phyloP scores from a whole-genome alignment of 2,113 vertebrate genomes.

The Anser brachyrhynchus region DNA sequence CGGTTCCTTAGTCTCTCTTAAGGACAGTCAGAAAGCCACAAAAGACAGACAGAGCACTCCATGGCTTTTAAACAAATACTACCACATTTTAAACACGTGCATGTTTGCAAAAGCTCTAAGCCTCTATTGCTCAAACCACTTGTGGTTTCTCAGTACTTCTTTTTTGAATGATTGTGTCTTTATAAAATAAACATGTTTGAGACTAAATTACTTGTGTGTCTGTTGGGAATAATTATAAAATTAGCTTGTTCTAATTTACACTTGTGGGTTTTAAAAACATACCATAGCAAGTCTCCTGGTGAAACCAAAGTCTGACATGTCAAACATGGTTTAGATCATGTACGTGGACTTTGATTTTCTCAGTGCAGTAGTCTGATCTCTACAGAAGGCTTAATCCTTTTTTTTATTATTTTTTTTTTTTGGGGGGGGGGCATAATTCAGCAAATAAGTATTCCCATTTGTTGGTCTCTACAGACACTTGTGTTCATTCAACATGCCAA shows the following conservation, averaged over 20 bases:
- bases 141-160: slow-evolving; percentile 67
- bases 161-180: slow-evolving; percentile 65
- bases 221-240: slow-evolving; percentile 67
- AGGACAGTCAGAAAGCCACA: not conserved
- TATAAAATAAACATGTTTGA: slow-evolving; percentile 67
- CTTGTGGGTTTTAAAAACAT: slow-evolving; percentile 51
- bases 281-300: slow-evolving; percentile 28
- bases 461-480: not conserved
- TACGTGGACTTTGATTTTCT: slow-evolving; percentile 23
- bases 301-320: slow-evolving; percentile 54
- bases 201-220: slow-evolving; percentile 41
- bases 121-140: slow-evolving; percentile 49
- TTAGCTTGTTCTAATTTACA: slow-evolving; percentile 59
- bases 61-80: slow-evolving; percentile 41
- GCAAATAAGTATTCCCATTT: not conserved
- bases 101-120: slow-evolving; percentile 24
- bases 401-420: not conserved
- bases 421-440: not conserved
- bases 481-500: not conserved
- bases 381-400: not conserved
- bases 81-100: slow-evolving; percentile 42
- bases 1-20: not conserved
- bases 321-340: slow-evolving; percentile 64
- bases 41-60: slow-evolving; percentile 2
- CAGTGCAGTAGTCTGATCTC: not conserved